Conservation (phyloP, 2,888 invertebrate species). For the Dasysyrphus albostriatus region DNA sequence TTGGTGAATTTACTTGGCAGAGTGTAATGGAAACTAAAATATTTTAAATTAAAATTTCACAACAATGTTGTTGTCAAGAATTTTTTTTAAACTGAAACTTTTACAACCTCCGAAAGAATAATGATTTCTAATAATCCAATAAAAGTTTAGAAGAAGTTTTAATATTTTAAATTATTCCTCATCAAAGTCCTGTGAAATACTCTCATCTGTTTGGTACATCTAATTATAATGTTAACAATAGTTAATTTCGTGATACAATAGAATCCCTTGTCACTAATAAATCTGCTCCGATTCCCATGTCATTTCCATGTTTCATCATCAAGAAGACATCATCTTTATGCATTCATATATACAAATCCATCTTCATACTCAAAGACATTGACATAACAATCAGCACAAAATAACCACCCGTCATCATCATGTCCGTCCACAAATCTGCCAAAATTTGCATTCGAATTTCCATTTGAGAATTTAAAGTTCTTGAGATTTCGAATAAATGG, state of each 20-base stretch:
- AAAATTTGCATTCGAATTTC: constrained; percentile 63
- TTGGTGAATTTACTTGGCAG: too few relatives aligned
- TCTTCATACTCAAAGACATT: constrained; percentile 7
- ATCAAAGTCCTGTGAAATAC: not conserved
- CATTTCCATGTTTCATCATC: constrained; percentile 16
- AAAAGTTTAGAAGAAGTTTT: not conserved
- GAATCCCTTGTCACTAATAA: constrained; percentile 31
- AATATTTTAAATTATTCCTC: not conserved
- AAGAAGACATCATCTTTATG: not conserved
- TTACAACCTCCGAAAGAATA: not conserved
- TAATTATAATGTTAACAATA: constrained; percentile 56
- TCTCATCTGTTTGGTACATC: constrained; percentile 18
- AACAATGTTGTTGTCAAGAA: too few relatives aligned
- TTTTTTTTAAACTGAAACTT: not conserved
- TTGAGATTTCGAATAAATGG: not conserved
- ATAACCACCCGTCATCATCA: constrained; percentile 18
- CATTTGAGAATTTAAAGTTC: constrained; percentile 33
- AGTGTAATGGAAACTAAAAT: too few relatives aligned
- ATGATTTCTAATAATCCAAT: not conserved
- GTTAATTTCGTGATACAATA: constrained; percentile 40
- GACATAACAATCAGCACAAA: constrained; percentile 30
- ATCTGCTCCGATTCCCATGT: constrained; percentile 50
- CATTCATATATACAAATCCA: not conserved
- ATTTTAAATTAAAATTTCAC: too few relatives aligned
- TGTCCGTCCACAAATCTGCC: constrained; percentile 26